Evolutionary conservation across 2,888 invertebrate genomes (phyloP).

Genomic region (Epinotia demarniana): DNA sequence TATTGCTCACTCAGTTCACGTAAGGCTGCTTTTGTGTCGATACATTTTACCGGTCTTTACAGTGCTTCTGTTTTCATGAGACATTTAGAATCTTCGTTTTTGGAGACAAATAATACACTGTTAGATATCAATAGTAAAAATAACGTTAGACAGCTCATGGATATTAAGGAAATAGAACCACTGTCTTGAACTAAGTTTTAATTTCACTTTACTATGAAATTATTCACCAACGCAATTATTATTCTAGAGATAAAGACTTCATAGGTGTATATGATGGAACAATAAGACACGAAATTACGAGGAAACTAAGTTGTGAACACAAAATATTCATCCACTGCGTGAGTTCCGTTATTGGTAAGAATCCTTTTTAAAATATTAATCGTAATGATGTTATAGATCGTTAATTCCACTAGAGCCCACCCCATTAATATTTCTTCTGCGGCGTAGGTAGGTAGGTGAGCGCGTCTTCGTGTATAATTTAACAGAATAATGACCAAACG

Average conservation of each 20-base stretch:
- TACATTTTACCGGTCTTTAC: not conserved
- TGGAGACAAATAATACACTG: not conserved
- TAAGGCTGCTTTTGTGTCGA: not conserved
- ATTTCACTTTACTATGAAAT: not conserved
- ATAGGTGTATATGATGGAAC: constrained; percentile 73
- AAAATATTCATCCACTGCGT: constrained; percentile 83
- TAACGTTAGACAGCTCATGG: not conserved
- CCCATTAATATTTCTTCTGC: not conserved
- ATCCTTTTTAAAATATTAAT: not conserved
- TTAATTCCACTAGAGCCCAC: not conserved
- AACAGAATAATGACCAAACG: not conserved
- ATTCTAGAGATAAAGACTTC: constrained; percentile 74
- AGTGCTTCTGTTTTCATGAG: not conserved
- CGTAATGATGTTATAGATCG: not conserved
- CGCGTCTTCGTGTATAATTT: not conserved
- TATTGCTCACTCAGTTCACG: constrained; percentile 84
- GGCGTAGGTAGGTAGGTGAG: not conserved
- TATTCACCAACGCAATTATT: not conserved
- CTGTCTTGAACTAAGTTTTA: not conserved
- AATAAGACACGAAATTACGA: constrained; percentile 72
- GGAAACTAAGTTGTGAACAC: constrained; percentile 70
- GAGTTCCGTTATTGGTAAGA: constrained; percentile 84
- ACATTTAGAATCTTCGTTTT: not conserved
- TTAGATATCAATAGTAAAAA: too few species aligned
- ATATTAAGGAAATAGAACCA: not conserved